Evolutionary conservation across 2,888 invertebrate genomes (phyloP).

Genomic region (Callyntrura guangdongensis): DNA sequence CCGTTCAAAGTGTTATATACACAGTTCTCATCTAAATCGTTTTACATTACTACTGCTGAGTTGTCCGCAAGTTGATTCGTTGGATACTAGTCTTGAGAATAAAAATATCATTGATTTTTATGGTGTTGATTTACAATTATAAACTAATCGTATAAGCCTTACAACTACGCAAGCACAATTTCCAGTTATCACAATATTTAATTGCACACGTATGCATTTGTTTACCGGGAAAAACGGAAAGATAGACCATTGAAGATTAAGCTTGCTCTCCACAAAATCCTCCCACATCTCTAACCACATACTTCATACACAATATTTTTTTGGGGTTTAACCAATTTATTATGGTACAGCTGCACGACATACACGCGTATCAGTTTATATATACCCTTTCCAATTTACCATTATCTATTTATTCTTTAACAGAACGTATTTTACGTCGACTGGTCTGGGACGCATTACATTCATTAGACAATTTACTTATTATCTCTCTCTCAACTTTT

Average conservation of each 20-base stretch:
- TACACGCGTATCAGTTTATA: background rate
- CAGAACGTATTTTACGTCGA: background rate
- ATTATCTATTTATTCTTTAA: background rate
- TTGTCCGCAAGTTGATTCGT: background rate
- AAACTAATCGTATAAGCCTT: background rate
- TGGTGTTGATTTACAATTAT: background rate
- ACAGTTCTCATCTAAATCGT: too few species aligned
- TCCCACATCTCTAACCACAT: too few species aligned
- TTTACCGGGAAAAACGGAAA: too few species aligned
- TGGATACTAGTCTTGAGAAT: background rate
- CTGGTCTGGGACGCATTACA: background rate
- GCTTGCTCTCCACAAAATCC: too few species aligned
- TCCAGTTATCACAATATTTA: too few species aligned
- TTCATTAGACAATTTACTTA: constrained; percentile 2
- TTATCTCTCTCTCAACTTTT: background rate
- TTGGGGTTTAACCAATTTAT: background rate
- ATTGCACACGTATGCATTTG: too few species aligned
- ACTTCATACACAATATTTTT: too few species aligned
- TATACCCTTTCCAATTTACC: background rate
- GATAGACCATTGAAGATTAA: too few species aligned
- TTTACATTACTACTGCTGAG: background rate
- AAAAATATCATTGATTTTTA: background rate
- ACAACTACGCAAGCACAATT: background rate
- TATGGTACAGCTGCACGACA: background rate
- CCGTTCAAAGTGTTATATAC: too few species aligned